These are phyloP conservation scores for Coendou prehensilis DNA, from an alignment of 2,797 vertebrate genomes.

Conservation along the genomic window DNA sequence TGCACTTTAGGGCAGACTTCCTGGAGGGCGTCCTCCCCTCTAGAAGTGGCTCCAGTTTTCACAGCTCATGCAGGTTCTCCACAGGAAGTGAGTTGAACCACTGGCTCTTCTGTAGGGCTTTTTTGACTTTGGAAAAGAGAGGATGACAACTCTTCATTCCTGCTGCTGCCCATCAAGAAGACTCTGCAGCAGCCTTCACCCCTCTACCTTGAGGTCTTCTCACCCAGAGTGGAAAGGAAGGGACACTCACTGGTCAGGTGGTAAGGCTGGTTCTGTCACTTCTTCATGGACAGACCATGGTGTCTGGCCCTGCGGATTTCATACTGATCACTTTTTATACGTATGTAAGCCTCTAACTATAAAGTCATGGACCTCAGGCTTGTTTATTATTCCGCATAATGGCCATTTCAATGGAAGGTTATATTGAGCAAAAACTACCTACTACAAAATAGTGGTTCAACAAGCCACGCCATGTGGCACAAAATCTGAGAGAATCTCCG, in stretches of 20 bases:
- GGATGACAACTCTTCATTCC: not conserved
- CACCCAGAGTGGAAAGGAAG: not conserved
- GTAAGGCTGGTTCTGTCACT: not conserved
- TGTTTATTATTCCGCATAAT: not conserved
- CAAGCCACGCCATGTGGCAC: not conserved
- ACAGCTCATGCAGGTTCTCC: not conserved
- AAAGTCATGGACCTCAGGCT: not conserved
- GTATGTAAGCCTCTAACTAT: not conserved
- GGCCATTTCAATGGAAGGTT: not conserved
- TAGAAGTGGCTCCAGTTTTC: not conserved
- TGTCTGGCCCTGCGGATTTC: not conserved
- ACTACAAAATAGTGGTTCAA: slow-evolving; percentile 24
- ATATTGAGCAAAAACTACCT: slow-evolving; percentile 44
- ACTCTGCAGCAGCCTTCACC: too few relatives aligned
- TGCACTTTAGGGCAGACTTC: not conserved
- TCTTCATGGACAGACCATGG: not conserved
- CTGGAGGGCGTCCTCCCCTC: not conserved
- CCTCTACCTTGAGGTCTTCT: not conserved
- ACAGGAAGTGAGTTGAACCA: not conserved
- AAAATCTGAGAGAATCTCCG: slow-evolving; percentile 61
- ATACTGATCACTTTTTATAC: not conserved
- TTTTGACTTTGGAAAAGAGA: not conserved
- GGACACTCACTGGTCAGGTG: too few relatives aligned
- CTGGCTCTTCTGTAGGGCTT: not conserved
- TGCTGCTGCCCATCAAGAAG: not conserved